These are phyloP conservation scores for Athene cunicularia DNA, from an alignment of 2,113 vertebrate genomes.

Conservation along the genomic window DNA sequence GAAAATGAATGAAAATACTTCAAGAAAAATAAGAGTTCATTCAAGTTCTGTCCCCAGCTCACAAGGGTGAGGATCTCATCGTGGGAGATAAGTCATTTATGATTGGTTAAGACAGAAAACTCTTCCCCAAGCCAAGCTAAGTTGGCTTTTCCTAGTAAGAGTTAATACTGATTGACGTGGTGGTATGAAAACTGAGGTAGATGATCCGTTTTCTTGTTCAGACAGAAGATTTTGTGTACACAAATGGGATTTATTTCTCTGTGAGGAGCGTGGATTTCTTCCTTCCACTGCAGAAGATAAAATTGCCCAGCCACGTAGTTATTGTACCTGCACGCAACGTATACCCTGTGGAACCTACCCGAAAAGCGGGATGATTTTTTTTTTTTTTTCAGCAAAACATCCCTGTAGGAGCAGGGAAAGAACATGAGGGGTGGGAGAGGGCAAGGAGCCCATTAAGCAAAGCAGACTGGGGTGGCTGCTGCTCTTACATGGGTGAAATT, in stretches of 20 bases:
- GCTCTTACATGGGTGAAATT: not conserved
- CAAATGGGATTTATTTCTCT: not conserved
- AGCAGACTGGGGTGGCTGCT: not conserved
- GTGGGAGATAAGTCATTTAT: not conserved
- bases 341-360: not conserved
- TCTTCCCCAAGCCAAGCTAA: not conserved
- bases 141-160: not conserved
- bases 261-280: not conserved
- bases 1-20: not conserved
- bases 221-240: not conserved
- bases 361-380: not conserved
- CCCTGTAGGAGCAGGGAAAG: rapidly evolving
- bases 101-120: not conserved
- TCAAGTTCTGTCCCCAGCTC: not conserved
- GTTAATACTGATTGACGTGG: not conserved
- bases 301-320: not conserved
- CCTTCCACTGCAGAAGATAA: not conserved
- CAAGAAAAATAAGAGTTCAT: not conserved
- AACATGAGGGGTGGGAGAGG: not conserved
- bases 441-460: rapidly evolving
- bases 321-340: rapidly evolving
- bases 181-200: not conserved
- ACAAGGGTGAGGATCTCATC: not conserved
- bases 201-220: not conserved
- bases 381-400: not conserved